Conservation (phyloP, 2,888 invertebrate species). For the Mesorhabditis spiculigera region DNA sequence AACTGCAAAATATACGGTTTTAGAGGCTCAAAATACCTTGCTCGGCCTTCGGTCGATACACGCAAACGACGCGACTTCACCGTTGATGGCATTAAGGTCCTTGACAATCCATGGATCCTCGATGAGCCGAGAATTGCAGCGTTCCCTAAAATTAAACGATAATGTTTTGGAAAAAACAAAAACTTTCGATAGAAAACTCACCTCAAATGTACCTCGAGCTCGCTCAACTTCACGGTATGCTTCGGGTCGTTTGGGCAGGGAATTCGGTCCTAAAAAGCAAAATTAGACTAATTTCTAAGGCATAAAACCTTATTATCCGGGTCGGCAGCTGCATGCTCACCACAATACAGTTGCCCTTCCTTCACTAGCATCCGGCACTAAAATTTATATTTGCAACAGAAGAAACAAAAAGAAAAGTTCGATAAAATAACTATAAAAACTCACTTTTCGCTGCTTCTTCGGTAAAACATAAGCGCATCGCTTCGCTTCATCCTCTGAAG, state of each 20-base stretch:
- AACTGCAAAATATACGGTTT: conserved; percentile 14
- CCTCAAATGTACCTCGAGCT: conserved; percentile 38
- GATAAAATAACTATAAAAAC: background rate
- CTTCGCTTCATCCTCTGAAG: conserved; percentile 3
- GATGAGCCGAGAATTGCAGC: conserved; percentile 40
- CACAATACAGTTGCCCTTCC: conserved; percentile 40
- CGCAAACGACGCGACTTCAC: conserved; percentile 29
- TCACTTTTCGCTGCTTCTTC: conserved; percentile 32
- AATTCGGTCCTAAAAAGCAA: conserved; percentile 34
- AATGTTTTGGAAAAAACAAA: background rate
- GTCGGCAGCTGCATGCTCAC: conserved; percentile 44
- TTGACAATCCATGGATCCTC: conserved; percentile 34
- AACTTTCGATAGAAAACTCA: background rate
- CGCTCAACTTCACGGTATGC: conserved; percentile 37
- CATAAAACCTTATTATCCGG: conserved; percentile 19
- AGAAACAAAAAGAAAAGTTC: background rate
- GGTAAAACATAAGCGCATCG: conserved; percentile 40
- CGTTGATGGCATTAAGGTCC: conserved; percentile 29
- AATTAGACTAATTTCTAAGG: background rate
- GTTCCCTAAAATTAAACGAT: conserved; percentile 8
- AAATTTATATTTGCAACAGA: background rate
- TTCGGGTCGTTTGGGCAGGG: conserved; percentile 47
- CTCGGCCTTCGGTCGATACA: conserved; percentile 37
- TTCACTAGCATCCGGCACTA: conserved; percentile 47
- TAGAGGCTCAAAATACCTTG: conserved; percentile 12